These are phyloP conservation scores for Corythornis leucogaster DNA, from an alignment of 2,797 vertebrate species.

Conservation along the genomic window DNA sequence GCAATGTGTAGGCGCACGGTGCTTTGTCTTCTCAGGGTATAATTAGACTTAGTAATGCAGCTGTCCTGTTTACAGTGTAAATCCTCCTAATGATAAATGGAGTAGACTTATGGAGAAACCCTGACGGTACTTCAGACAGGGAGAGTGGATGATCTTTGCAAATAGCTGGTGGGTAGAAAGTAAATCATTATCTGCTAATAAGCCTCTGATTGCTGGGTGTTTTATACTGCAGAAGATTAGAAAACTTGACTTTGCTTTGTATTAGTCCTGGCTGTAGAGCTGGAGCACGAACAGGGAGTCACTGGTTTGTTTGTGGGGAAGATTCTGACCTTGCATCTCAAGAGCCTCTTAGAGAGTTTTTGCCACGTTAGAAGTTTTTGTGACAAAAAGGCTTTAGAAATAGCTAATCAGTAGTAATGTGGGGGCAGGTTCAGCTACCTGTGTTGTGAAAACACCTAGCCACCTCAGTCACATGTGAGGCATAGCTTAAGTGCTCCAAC, in stretches of 20 bases:
- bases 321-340: not conserved
- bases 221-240: not conserved
- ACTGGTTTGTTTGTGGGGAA: not conserved
- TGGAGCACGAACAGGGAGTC: not conserved
- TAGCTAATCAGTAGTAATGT: fast-evolving
- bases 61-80: slow-evolving; percentile 84
- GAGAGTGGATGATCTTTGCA: slow-evolving; percentile 64
- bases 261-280: not conserved
- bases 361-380: not conserved
- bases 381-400: not conserved
- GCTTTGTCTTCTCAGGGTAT: slow-evolving; percentile 77
- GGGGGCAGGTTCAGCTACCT: not conserved
- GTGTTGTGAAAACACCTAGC: not conserved
- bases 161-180: slow-evolving; percentile 68
- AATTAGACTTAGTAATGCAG: slow-evolving; percentile 85
- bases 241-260: slow-evolving; percentile 1
- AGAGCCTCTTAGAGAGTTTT: not conserved
- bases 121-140: slow-evolving; percentile 69
- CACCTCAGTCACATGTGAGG: fast-evolving
- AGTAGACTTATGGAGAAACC: slow-evolving; percentile 76
- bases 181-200: slow-evolving; percentile 66
- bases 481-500: not conserved
- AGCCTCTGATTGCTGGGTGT: slow-evolving; percentile 34
- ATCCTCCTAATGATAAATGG: slow-evolving; percentile 81
- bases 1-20: slow-evolving; percentile 54